Evolutionary conservation across 37 sponge, comb jelly and placozoan genomes (phyloP), one percentile per base, ranked within the genome.

Genomic region (Oopsacas minuta): DNA sequence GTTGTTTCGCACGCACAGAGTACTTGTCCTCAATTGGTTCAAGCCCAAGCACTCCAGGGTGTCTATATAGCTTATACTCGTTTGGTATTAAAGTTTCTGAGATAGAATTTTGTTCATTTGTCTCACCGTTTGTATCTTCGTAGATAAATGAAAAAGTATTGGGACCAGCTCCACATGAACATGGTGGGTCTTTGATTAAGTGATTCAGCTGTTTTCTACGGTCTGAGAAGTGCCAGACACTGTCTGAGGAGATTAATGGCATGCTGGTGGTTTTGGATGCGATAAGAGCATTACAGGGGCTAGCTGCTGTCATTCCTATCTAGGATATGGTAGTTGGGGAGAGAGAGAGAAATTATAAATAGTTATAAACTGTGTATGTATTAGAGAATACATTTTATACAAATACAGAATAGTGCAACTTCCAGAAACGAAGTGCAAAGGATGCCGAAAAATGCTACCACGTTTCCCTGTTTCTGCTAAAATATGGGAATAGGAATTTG

Each of bases 141-240:
- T 49, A 28, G n/a, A 36, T 82, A 28, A 83, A 49, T 34, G 84
- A 82, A 3, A 25, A 87, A 37, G 84, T 84, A 23, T 85, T 88
- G 90, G 84, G 95, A 53, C 99, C 99, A 81, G 99, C 94, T 0
- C 99, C 99, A 88, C 95, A 95, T 0, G 91, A 51, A 84, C 99
- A 95, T 0, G 94, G 94, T 15, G 95, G 86, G 46, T 91, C 52
- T 25, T 93, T 90, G 1, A 91, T 89, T 10, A 98, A 91, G 52
- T 98, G 96, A 37, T 86, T 92, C 38, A 95, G 81, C 36, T 85
- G 87, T 36, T 75, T n/a, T 52, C 96, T 42, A 36, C 83, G 86
- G 36, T 87, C 88, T 25, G 88, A 83, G 69, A 90, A 83, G 86
- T 90, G 89, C 99, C 99, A 98, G 37, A 90, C 83, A 83, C 88